Conservation (phyloP, 2,888 invertebrate species). For the Volucella inanis region DNA sequence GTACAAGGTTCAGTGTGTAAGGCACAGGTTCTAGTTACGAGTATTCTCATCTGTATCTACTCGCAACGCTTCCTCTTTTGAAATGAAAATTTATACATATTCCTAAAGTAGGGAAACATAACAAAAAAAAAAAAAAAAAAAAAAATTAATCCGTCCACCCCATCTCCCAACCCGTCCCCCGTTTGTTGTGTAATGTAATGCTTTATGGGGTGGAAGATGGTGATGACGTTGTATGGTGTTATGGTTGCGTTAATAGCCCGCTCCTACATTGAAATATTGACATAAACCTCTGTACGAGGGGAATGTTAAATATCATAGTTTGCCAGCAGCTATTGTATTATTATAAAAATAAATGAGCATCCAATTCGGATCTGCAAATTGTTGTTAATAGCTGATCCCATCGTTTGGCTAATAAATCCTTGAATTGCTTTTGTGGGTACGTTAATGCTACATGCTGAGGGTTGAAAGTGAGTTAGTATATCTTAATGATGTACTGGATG, state of each 20-base stretch:
- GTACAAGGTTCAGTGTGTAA: conserved; percentile 29
- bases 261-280: conserved; percentile 62
- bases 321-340: conserved; percentile 34
- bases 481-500: conserved; percentile 26
- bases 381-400: conserved; percentile 69
- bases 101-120: conserved; percentile 29
- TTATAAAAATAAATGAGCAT: conserved; percentile 65
- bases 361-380: conserved; percentile 64
- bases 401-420: conserved; percentile 59
- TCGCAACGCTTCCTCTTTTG: conserved; percentile 36
- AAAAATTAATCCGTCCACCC: conserved; percentile 16
- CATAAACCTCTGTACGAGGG: conserved; percentile 27
- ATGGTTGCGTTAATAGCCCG: conserved; percentile 60
- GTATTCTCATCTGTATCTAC: conserved; percentile 17
- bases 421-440: conserved; percentile 39
- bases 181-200: neutral
- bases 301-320: conserved; percentile 65
- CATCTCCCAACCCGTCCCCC: conserved; percentile 4
- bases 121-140: conserved; percentile 2
- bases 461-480: neutral
- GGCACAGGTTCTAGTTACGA: conserved; percentile 1
- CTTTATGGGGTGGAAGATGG: conserved; percentile 62
- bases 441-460: neutral
- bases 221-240: conserved; percentile 54
- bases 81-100: conserved; percentile 69